These are phyloP conservation scores for Liolophura sinensis DNA, from an alignment of 1,140 invertebrate genomes.

Conservation along the genomic window DNA sequence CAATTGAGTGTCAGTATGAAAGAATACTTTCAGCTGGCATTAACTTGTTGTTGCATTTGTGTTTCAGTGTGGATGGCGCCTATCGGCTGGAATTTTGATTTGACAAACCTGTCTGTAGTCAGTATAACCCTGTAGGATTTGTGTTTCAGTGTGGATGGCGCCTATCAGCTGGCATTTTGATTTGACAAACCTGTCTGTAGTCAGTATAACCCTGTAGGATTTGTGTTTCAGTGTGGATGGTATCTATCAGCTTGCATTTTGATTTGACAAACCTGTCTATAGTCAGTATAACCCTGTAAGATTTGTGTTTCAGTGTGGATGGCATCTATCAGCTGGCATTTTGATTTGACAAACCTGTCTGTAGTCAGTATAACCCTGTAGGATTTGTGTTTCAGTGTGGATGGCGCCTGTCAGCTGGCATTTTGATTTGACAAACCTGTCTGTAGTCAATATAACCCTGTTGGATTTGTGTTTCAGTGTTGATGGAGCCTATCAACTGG, in stretches of 20 bases:
- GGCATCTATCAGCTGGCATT: too few relatives aligned
- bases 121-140: neutral
- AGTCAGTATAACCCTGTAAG: too few relatives aligned
- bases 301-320: too few relatives aligned
- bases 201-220: neutral
- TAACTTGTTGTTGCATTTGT: constrained; percentile 7
- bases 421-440: too few relatives aligned
- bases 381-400: too few relatives aligned
- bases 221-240: too few relatives aligned
- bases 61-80: constrained; percentile 49
- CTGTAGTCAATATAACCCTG: neutral
- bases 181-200: neutral
- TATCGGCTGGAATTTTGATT: constrained; percentile 47
- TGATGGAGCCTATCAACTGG: constrained; percentile 50
- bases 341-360: neutral
- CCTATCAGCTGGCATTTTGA: too few relatives aligned
- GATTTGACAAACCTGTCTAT: constrained; percentile 20
- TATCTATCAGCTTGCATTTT: constrained; percentile 1
- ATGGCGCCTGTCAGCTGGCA: too few relatives aligned
- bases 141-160: too few relatives aligned
- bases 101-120: too few relatives aligned
- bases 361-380: neutral
- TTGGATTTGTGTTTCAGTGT: constrained; percentile 34
- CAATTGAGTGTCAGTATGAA: too few relatives aligned
- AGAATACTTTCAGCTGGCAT: too few relatives aligned